phyloP scores from a whole-genome alignment of 37 sponge, comb jelly and placozoan genomes.

The Beroe forskalii region DNA sequence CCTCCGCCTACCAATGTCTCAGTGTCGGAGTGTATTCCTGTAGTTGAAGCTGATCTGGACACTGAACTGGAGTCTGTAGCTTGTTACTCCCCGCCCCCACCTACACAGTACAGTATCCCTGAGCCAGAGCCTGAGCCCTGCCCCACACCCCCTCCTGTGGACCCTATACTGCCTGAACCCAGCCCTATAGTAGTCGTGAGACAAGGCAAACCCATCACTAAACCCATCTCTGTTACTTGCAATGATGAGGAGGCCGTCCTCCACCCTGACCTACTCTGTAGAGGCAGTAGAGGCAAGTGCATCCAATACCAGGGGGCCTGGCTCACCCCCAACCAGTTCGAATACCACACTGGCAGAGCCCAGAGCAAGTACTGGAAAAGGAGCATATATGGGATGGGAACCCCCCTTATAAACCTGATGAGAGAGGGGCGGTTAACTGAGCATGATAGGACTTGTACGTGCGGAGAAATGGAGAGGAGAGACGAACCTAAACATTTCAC shows the following conservation, averaged over 20 bases:
- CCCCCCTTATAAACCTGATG: not conserved
- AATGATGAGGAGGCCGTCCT: slow-evolving; percentile 77
- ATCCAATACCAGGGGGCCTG: slow-evolving; percentile 75
- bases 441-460: slow-evolving; percentile 44
- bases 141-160: slow-evolving; percentile 12
- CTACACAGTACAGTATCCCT: not conserved
- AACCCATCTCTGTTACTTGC: slow-evolving; percentile 68
- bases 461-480: not conserved
- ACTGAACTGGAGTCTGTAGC: not conserved
- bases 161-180: not conserved
- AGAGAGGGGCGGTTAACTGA: slow-evolving; percentile 45
- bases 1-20: not conserved
- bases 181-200: not conserved
- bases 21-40: not conserved
- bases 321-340: slow-evolving; percentile 91
- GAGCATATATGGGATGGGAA: slow-evolving; percentile 69
- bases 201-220: not conserved
- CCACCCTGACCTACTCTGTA: slow-evolving; percentile 76
- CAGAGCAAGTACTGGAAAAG: slow-evolving; percentile 92
- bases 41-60: not conserved
- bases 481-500: slow-evolving; percentile 3
- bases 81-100: not conserved
- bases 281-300: slow-evolving; percentile 81
- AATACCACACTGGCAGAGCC: slow-evolving; percentile 78
- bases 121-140: not conserved